phyloP scores from a whole-genome alignment of 2,888 invertebrate species.

The Tipula vernalis region DNA sequence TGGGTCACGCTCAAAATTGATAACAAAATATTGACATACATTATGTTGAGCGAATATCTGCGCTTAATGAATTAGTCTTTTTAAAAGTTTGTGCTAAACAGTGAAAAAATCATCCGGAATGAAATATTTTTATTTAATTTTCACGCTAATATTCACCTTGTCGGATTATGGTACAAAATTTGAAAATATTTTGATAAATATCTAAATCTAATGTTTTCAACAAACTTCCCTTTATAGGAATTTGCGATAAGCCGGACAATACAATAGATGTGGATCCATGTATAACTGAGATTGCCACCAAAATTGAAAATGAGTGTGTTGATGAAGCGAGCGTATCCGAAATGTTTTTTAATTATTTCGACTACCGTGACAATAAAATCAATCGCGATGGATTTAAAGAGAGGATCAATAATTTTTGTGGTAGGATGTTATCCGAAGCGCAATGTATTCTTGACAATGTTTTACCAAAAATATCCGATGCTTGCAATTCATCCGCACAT shows the following conservation, averaged over 20 bases:
- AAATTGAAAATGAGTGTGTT: background rate
- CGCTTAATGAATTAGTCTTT: background rate
- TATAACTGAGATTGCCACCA: background rate
- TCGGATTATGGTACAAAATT: background rate
- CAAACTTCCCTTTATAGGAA: background rate
- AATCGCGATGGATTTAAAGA: background rate
- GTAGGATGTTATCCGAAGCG: background rate
- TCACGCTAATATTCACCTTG: background rate
- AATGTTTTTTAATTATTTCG: background rate
- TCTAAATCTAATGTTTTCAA: background rate
- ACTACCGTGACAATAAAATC: background rate
- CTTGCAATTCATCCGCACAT: background rate
- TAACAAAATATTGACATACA: no score
- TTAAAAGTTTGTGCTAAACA: background rate
- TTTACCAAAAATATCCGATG: background rate
- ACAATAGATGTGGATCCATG: background rate
- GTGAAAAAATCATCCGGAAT: background rate
- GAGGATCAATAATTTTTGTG: background rate
- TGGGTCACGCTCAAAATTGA: no score
- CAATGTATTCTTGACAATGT: background rate
- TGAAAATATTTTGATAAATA: background rate
- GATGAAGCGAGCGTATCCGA: background rate
- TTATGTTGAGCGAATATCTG: no score
- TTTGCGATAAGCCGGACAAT: background rate
- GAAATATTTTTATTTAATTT: background rate